Conservation (phyloP, 2,888 invertebrate species). For the Tenthredo mesomela region DNA sequence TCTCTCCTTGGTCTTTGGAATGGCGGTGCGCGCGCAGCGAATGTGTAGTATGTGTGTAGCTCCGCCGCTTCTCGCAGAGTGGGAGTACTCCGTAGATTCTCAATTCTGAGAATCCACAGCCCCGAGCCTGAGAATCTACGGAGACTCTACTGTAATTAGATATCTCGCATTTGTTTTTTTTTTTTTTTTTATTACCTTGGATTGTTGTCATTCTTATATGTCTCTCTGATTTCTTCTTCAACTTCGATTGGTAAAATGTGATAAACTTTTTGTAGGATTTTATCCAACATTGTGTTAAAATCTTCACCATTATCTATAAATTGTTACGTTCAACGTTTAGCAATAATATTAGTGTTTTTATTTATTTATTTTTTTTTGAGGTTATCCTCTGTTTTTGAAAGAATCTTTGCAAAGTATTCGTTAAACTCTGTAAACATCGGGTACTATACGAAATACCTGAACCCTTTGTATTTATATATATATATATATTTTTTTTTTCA, state of each 20-base stretch:
- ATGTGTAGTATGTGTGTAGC: too few relatives aligned
- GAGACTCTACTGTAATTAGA: too few relatives aligned
- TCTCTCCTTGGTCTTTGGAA: too few relatives aligned
- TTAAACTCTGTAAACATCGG: neutral
- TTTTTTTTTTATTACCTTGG: slow-evolving; percentile 28
- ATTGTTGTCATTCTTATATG: slow-evolving; percentile 66
- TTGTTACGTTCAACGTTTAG: neutral
- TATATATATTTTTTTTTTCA: neutral
- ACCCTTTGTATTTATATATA: neutral
- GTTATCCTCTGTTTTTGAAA: neutral
- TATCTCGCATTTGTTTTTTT: too few relatives aligned
- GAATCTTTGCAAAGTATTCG: neutral
- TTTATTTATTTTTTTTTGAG: neutral
- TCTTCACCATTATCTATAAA: slow-evolving; percentile 66
- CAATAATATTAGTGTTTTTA: too few relatives aligned
- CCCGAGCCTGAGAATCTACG: too few relatives aligned
- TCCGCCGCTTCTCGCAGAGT: too few relatives aligned
- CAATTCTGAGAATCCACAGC: too few relatives aligned
- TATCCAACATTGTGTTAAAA: slow-evolving; percentile 66
- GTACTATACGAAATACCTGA: neutral
- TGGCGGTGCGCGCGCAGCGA: too few relatives aligned
- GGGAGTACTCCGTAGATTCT: too few relatives aligned
- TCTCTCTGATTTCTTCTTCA: slow-evolving; percentile 71
- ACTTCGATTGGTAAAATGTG: slow-evolving; percentile 78
- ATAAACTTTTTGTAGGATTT: slow-evolving; percentile 64